These are phyloP conservation scores for Epirrhoe alternata DNA, from an alignment of 2,888 invertebrate species.

Conservation along the genomic window DNA sequence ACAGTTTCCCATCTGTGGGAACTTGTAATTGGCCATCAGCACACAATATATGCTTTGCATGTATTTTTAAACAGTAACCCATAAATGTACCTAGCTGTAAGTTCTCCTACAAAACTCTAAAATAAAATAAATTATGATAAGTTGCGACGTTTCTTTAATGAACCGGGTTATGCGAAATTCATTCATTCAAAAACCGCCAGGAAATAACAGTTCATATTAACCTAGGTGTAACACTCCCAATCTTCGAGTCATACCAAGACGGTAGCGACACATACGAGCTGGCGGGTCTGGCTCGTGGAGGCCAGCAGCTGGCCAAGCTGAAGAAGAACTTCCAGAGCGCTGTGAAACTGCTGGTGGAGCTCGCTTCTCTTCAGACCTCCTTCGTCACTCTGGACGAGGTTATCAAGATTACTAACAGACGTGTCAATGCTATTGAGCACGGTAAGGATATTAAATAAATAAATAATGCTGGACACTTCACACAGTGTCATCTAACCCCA, in stretches of 20 bases:
- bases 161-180: too few species aligned
- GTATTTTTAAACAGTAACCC: too few species aligned
- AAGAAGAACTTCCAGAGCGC: conserved; percentile 99
- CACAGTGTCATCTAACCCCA: too few species aligned
- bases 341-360: conserved; percentile 96
- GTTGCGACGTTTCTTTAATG: too few species aligned
- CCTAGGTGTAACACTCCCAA: conserved; percentile 96
- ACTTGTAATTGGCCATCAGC: too few species aligned
- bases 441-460: conserved; percentile 80
- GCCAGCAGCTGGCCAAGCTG: conserved; percentile 97
- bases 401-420: conserved; percentile 98
- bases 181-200: too few species aligned
- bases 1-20: too few species aligned
- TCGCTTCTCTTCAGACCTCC: conserved; percentile 99
- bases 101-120: too few species aligned
- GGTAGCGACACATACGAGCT: conserved; percentile 98
- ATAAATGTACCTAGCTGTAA: too few species aligned
- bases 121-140: too few species aligned
- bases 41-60: too few species aligned
- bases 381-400: conserved; percentile 99
- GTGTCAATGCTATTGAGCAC: conserved; percentile 99
- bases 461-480: too few species aligned
- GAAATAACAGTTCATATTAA: not conserved
- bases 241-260: conserved; percentile 97
- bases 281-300: conserved; percentile 98